Evolutionary conservation across 2,888 invertebrate species (phyloP).

Genomic region (Aphrophora alni): DNA sequence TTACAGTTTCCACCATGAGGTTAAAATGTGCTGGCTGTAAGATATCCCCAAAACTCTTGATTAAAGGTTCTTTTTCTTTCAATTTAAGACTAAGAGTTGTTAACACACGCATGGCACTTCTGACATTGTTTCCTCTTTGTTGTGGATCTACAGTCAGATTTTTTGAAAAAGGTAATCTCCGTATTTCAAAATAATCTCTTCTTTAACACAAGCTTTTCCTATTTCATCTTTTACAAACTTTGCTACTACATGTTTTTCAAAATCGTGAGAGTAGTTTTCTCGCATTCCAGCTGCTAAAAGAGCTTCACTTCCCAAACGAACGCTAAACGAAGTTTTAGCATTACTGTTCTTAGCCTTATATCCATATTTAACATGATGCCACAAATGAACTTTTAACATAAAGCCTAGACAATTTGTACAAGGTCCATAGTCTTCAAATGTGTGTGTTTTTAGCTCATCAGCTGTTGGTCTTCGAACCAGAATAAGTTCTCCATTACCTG

Average conservation of each 20-base stretch:
- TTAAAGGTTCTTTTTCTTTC: not conserved
- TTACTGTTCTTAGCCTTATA: no score
- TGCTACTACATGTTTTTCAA: not conserved
- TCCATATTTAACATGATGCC: no score
- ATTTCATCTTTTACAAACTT: slow-evolving; percentile 3
- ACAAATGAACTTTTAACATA: not conserved
- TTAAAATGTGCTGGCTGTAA: not conserved
- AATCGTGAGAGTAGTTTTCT: not conserved
- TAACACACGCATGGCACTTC: not conserved
- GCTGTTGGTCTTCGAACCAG: slow-evolving; percentile 4
- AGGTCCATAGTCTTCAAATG: slow-evolving; percentile 7
- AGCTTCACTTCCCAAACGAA: not conserved
- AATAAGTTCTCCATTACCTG: not conserved
- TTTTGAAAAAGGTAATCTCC: slow-evolving; percentile 10
- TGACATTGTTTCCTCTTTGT: slow-evolving; percentile 11
- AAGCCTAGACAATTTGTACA: not conserved
- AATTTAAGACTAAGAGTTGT: not conserved
- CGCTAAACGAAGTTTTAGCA: not conserved
- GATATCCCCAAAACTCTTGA: not conserved
- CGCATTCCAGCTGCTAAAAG: not conserved
- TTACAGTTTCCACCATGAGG: not conserved
- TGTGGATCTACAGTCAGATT: not conserved
- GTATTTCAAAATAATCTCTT: not conserved
- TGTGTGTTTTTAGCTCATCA: not conserved
- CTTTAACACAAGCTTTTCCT: not conserved